phyloP scores from a whole-genome alignment of 2,113 vertebrate species.

The Periophthalmodon schlosseri region DNA sequence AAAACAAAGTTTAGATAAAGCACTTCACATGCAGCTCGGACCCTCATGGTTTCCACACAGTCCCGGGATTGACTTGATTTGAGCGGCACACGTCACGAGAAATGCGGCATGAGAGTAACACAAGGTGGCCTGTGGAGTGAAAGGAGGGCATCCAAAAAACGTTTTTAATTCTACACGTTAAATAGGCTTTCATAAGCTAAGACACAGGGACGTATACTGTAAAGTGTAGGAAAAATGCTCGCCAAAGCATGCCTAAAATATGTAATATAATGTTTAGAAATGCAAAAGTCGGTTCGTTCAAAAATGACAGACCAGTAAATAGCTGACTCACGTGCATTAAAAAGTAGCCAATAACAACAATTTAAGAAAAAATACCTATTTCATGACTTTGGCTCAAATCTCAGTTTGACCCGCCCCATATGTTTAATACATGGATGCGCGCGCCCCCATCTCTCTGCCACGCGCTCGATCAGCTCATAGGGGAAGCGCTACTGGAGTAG shows the following conservation, averaged over 20 bases:
- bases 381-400: not conserved
- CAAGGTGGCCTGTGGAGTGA: not conserved
- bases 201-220: too few relatives aligned
- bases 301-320: not conserved
- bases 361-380: not conserved
- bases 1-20: slow-evolving; percentile 71
- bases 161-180: too few relatives aligned
- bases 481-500: slow-evolving; percentile 75
- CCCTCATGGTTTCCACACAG: slow-evolving; percentile 28
- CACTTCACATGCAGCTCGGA: slow-evolving; percentile 24
- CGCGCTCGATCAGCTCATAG: slow-evolving; percentile 68
- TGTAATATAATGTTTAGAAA: not conserved
- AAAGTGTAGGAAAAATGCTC: not conserved
- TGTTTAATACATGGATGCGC: slow-evolving; percentile 68
- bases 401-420: slow-evolving; percentile 44
- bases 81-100: slow-evolving; percentile 3
- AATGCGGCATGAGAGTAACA: not conserved
- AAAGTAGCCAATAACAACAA: not conserved
- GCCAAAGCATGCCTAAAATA: not conserved
- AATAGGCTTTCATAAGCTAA: too few relatives aligned
- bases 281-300: not conserved
- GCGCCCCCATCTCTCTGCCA: slow-evolving; percentile 63
- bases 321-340: not conserved
- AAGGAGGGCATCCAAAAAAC: not conserved
- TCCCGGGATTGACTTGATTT: slow-evolving; percentile 13